A percentile compares a stretch with the other conserved stretches of the same genome.
phyloP scores from a whole-genome alignment of 2,888 invertebrate species.

The Terebella lapidaria region DNA sequence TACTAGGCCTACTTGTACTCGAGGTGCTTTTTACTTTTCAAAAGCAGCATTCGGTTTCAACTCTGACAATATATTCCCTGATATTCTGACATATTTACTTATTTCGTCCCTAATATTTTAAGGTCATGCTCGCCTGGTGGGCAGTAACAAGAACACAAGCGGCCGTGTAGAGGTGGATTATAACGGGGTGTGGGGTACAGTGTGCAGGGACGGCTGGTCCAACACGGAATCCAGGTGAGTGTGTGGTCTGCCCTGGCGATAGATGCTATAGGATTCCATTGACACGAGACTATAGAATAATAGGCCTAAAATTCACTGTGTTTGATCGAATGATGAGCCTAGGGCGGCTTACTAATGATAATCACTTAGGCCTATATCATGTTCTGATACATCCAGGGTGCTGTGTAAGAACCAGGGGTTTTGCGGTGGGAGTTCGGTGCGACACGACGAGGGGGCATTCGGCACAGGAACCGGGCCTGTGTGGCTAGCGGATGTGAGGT shows the following conservation, averaged over 20 bases:
- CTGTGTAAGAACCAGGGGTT: not conserved
- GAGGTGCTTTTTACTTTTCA: too few relatives aligned
- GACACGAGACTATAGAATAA: too few relatives aligned
- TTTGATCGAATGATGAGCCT: too few relatives aligned
- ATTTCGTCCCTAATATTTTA: too few relatives aligned
- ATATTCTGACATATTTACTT: too few relatives aligned
- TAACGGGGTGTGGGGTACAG: not conserved
- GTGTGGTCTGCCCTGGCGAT: not conserved
- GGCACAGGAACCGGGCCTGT: not conserved
- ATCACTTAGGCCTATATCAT: not conserved
- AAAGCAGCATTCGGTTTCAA: too few relatives aligned
- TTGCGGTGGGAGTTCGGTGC: not conserved
- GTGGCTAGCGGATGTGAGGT: not conserved
- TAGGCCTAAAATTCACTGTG: too few relatives aligned
- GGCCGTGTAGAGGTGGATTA: not conserved
- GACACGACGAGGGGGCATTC: not conserved
- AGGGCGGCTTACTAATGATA: too few relatives aligned
- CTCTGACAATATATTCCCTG: too few relatives aligned
- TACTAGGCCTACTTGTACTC: too few relatives aligned
- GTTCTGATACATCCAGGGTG: not conserved
- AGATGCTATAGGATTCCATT: not conserved
- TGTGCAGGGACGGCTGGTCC: not conserved
- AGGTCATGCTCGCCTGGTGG: not conserved
- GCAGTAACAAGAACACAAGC: not conserved
- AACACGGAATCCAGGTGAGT: not conserved